Evolutionary conservation across 2,888 invertebrate genomes (phyloP).

Genomic region (Gnatocerus cornutus): DNA sequence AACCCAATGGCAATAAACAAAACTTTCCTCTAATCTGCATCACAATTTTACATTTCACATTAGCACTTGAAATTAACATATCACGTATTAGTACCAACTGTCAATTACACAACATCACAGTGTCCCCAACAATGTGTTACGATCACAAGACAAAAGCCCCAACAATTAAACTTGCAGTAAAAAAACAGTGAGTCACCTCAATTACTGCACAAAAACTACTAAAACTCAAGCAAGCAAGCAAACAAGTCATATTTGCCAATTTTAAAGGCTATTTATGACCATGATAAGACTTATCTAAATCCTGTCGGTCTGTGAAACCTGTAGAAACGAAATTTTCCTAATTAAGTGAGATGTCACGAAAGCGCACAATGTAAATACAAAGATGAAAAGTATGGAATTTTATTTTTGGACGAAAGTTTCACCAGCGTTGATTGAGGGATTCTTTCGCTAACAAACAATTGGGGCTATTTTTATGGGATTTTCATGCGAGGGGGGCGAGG

Average conservation of each 20-base stretch:
- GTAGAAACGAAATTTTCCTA: conserved; percentile 20
- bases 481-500: conserved; percentile 1
- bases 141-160: background rate
- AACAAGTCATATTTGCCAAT: conserved; percentile 12
- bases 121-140: background rate
- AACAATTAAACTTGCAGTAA: conserved; percentile 1
- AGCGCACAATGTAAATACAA: conserved; percentile 16
- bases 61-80: conserved; percentile 2
- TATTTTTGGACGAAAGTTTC: conserved; percentile 25
- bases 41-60: background rate
- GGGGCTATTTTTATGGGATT: conserved; percentile 22
- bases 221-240: background rate
- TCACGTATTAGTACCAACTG: background rate
- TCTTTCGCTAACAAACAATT: conserved; percentile 21
- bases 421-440: conserved; percentile 10
- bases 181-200: conserved; percentile 12
- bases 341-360: conserved; percentile 17
- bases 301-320: conserved; percentile 12
- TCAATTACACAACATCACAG: background rate
- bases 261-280: conserved; percentile 14
- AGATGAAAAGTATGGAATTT: background rate
- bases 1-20: background rate
- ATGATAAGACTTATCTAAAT: conserved; percentile 16
- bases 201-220: conserved; percentile 5
- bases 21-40: background rate